phyloP scores from a whole-genome alignment of 2,113 vertebrate genomes.

The Promerops cafer region DNA sequence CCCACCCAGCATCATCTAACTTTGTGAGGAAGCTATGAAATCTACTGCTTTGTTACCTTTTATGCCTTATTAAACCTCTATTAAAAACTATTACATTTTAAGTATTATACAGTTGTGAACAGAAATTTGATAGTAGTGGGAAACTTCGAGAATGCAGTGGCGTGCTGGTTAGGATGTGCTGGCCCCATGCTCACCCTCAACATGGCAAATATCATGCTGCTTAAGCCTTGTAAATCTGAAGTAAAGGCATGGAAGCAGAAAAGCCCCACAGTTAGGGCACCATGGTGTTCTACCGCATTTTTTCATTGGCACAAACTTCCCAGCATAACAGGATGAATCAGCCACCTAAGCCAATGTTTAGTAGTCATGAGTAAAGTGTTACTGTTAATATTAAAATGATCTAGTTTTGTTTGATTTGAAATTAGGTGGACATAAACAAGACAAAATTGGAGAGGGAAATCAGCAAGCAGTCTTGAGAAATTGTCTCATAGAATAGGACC shows the following conservation, averaged over 20 bases:
- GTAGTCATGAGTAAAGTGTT: neutral
- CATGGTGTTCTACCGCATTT: neutral
- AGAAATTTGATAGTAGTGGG: neutral
- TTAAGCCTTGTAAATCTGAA: neutral
- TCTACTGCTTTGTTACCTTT: neutral
- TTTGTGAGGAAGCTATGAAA: neutral
- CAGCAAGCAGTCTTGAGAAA: neutral
- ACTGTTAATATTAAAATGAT: neutral
- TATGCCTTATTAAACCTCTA: neutral
- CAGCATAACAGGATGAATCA: neutral
- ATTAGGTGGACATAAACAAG: neutral
- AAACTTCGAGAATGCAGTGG: fast-evolving
- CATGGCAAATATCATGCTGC: neutral
- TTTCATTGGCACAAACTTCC: neutral
- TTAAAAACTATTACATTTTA: neutral
- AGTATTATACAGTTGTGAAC: neutral
- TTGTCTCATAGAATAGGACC: neutral
- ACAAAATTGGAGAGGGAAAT: neutral
- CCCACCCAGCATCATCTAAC: neutral
- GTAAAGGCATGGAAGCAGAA: neutral
- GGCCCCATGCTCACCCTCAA: neutral
- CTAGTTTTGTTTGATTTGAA: neutral
- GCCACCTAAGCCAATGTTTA: neutral
- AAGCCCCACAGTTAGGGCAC: neutral
- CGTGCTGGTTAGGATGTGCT: neutral